Conservation (phyloP, 2,797 vertebrate genomes). For the Pipistrellus pygmaeus region DNA sequence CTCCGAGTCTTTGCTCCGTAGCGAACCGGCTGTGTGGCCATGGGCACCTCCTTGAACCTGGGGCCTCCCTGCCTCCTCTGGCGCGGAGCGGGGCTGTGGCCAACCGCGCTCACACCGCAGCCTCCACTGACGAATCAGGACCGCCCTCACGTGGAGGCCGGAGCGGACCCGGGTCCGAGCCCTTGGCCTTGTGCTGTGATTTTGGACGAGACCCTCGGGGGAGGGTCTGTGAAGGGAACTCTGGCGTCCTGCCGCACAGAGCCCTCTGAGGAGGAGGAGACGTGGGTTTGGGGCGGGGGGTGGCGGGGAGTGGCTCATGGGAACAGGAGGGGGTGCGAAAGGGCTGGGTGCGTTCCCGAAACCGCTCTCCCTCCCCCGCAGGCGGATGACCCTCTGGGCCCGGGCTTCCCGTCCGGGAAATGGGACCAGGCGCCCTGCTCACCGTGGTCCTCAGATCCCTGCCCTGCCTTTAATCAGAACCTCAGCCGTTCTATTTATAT, state of each 20-base stretch:
- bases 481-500: neutral
- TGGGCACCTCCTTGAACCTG: neutral
- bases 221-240: neutral
- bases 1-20: neutral
- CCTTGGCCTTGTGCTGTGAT: neutral
- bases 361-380: neutral
- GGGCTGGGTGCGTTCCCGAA: neutral
- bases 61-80: neutral
- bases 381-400: neutral
- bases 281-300: accelerated
- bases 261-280: neutral
- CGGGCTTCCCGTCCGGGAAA: neutral
- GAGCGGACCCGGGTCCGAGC: neutral
- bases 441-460: neutral
- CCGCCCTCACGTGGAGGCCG: accelerated
- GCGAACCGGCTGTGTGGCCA: neutral
- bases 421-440: constrained; percentile 7
- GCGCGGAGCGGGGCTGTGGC: neutral
- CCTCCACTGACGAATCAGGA: neutral
- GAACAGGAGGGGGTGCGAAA: neutral
- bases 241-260: neutral
- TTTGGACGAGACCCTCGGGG: neutral
- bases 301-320: neutral
- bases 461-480: neutral
- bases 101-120: neutral